phyloP scores from a whole-genome alignment of 2,113 vertebrate genomes.

The Phoenicopterus ruber region DNA sequence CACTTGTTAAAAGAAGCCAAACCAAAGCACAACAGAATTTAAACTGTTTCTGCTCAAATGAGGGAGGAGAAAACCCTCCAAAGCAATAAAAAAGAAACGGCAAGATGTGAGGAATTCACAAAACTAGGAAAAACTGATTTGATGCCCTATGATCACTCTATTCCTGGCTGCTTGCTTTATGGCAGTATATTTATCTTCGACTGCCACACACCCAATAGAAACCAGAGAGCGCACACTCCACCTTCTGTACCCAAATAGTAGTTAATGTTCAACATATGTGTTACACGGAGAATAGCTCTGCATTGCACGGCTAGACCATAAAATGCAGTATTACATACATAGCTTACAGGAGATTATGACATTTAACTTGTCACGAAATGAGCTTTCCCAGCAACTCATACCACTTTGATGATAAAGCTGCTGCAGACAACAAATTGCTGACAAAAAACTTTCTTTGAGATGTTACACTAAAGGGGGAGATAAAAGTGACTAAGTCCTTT shows the following conservation, averaged over 20 bases:
- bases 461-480: neutral
- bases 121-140: neutral
- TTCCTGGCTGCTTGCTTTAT: neutral
- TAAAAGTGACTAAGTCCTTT: neutral
- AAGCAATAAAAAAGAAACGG: neutral
- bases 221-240: neutral
- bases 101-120: neutral
- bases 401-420: neutral
- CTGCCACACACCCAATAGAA: neutral
- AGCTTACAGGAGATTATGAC: neutral
- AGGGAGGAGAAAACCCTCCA: neutral
- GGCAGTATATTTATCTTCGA: neutral
- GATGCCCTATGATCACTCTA: neutral
- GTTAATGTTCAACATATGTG: conserved; percentile 26
- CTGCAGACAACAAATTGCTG: neutral
- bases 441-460: neutral
- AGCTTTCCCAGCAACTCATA: neutral
- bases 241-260: neutral
- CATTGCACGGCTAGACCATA: neutral
- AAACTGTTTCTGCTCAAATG: neutral
- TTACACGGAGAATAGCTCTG: neutral
- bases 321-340: neutral
- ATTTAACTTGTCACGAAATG: neutral
- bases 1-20: neutral
- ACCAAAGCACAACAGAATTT: neutral